phyloP scores from a whole-genome alignment of 2,113 vertebrate genomes.

The Chunga burmeisteri region DNA sequence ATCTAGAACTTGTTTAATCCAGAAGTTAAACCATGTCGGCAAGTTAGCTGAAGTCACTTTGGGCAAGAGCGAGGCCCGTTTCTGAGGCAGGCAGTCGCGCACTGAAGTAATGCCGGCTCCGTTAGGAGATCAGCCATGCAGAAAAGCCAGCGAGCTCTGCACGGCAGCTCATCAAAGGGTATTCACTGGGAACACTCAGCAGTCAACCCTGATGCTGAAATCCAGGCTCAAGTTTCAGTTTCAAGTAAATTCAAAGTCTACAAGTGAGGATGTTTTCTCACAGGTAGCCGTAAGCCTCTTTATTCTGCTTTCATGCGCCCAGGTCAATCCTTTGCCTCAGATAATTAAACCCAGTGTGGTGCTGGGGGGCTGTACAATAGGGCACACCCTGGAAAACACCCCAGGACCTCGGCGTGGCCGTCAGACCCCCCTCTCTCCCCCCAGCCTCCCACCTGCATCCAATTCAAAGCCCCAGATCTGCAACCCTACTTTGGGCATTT shows the following conservation, averaged over 20 bases:
- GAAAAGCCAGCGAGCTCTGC: neutral
- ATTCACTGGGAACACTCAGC: constrained; percentile 1
- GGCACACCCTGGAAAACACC: neutral
- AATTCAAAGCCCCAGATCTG: neutral
- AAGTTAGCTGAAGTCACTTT: constrained; percentile 20
- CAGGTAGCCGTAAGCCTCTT: constrained; percentile 43
- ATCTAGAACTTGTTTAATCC: constrained; percentile 37
- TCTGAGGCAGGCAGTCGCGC: neutral
- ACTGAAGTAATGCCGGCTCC: neutral
- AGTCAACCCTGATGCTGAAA: constrained; percentile 31
- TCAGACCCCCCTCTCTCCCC: neutral
- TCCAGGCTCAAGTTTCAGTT: constrained; percentile 46
- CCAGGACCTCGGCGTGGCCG: neutral
- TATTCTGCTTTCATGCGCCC: neutral
- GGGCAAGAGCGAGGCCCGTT: neutral
- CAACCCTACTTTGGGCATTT: neutral
- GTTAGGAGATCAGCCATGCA: constrained; percentile 7
- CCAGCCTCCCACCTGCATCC: neutral
- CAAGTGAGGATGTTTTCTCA: constrained; percentile 40
- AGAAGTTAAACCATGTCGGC: constrained; percentile 24
- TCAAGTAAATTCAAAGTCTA: constrained; percentile 35
- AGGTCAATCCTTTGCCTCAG: neutral
- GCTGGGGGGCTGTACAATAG: neutral
- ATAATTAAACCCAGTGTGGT: constrained; percentile 15
- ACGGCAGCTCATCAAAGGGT: constrained; percentile 28